Conservation (phyloP, 2,113 vertebrate species). For the Odontophorus gujanensis region DNA sequence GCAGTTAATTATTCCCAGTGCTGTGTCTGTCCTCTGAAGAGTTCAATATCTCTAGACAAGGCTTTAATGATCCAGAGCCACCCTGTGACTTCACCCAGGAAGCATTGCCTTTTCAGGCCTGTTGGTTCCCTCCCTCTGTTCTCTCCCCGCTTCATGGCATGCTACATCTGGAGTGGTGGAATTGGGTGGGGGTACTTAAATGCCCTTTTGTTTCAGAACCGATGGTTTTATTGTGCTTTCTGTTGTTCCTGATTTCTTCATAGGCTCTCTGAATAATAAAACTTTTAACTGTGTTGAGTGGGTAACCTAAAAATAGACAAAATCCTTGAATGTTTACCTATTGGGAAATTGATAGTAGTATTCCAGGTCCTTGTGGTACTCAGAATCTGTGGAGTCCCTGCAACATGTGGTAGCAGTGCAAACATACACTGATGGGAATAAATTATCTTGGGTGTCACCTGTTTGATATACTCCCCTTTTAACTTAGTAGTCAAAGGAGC, state of each 20-base stretch:
- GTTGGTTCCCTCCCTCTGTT: conserved; percentile 55
- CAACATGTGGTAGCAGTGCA: neutral
- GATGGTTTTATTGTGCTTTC: neutral
- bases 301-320: neutral
- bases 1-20: conserved; percentile 82
- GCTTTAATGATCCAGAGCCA: conserved; percentile 63
- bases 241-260: conserved; percentile 42
- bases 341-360: rapidly evolving
- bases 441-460: neutral
- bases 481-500: neutral
- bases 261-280: neutral
- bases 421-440: neutral
- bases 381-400: neutral
- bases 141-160: neutral
- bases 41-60: conserved; percentile 76
- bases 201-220: conserved; percentile 50
- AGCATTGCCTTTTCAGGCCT: conserved; percentile 77
- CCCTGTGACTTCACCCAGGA: conserved; percentile 67
- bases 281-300: neutral
- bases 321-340: neutral
- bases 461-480: neutral
- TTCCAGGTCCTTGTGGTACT: neutral
- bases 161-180: conserved; percentile 48
- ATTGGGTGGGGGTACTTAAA: conserved; percentile 71
- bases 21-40: conserved; percentile 62